These are phyloP conservation scores for Siderastrea radians DNA, from an alignment of 92 coral and sea anemone species.

Conservation along the genomic window DNA sequence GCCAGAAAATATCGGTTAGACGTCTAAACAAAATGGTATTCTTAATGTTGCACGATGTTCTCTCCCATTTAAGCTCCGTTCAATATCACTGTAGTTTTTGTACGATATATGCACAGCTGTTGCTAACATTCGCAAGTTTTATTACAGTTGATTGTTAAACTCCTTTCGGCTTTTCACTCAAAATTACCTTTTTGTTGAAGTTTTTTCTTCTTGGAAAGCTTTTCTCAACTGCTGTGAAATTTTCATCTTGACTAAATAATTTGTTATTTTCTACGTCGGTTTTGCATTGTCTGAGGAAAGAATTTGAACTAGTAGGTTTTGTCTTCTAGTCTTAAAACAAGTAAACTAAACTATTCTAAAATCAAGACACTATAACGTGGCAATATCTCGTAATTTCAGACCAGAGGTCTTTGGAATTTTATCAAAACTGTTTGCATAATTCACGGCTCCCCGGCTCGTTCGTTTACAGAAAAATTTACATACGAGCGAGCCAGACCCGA, in stretches of 20 bases:
- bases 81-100: not conserved
- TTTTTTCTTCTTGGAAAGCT: not conserved
- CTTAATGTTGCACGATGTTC: too few species aligned
- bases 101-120: not conserved
- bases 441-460: not conserved
- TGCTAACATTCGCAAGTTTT: not conserved
- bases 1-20: too few species aligned
- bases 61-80: not conserved
- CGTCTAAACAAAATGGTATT: too few species aligned
- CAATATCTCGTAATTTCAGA: not conserved
- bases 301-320: not conserved
- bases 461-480: not conserved
- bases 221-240: too few species aligned
- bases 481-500: too few species aligned
- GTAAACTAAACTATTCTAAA: not conserved
- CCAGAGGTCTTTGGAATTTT: not conserved
- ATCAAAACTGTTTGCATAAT: conserved; percentile 10
- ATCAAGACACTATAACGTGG: not conserved
- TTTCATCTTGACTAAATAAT: too few species aligned
- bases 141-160: not conserved
- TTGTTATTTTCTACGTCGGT: too few species aligned
- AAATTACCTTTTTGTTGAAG: not conserved
- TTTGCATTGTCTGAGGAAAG: too few species aligned
- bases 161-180: not conserved
- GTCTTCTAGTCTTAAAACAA: not conserved